A percentile compares a stretch with the other conserved stretches of the same genome.
Conservation (phyloP, 2,888 invertebrate species). For the Drosophila merina region DNA sequence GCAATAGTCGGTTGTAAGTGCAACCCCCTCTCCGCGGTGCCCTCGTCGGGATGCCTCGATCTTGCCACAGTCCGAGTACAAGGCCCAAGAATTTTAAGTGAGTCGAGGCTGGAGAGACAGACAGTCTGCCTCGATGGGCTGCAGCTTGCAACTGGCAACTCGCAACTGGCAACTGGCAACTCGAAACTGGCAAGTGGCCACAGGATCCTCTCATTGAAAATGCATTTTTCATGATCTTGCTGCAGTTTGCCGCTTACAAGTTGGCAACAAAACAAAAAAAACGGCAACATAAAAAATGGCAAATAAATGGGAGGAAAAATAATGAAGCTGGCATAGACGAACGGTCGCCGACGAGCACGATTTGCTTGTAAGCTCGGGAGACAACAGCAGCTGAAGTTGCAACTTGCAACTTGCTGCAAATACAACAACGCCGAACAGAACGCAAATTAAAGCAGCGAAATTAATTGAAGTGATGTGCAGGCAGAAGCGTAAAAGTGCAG, state of each 20-base stretch:
- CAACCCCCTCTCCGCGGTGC: conserved; percentile 5
- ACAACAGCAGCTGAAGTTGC: conserved; percentile 40
- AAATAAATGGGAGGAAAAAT: conserved; percentile 33
- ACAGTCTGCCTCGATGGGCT: conserved; percentile 63
- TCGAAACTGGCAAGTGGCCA: conserved; percentile 21
- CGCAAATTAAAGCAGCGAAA: conserved; percentile 75
- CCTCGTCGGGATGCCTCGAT: conserved; percentile 1
- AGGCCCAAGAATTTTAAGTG: conserved; percentile 78
- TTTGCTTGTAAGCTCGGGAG: conserved; percentile 77
- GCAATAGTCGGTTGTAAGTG: conserved; percentile 47
- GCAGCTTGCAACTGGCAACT: conserved; percentile 20
- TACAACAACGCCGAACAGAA: conserved; percentile 56
- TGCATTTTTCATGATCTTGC: conserved; percentile 78
- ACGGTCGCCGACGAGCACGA: conserved; percentile 82
- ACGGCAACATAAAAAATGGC: conserved; percentile 4
- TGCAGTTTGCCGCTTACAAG: conserved; percentile 57
- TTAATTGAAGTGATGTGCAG: conserved; percentile 77
- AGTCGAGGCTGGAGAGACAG: conserved; percentile 65
- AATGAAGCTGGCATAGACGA: conserved; percentile 81
- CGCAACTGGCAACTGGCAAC: neutral
- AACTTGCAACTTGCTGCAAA: conserved; percentile 24
- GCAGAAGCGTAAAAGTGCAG: conserved; percentile 50
- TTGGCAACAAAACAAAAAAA: conserved; percentile 24
- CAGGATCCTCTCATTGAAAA: conserved; percentile 67
- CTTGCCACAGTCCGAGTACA: conserved; percentile 54